These are phyloP conservation scores for Muschampia plurimacula DNA, from an alignment of 2,888 invertebrate genomes.

Conservation along the genomic window DNA sequence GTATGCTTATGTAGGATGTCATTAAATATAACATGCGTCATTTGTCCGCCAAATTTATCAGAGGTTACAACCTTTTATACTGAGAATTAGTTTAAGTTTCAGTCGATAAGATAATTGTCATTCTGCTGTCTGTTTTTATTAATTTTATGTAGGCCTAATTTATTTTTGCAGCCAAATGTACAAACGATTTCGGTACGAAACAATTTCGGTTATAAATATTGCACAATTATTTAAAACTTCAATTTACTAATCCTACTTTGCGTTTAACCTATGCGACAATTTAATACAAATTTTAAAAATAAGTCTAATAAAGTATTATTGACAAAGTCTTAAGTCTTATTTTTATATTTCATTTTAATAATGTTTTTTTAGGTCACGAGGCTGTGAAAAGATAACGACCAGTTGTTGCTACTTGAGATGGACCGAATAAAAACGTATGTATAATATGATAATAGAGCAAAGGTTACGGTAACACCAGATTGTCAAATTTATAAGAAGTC, in stretches of 20 bases:
- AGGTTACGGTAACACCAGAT: slow-evolving; percentile 82
- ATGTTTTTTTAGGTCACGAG: slow-evolving; percentile 81
- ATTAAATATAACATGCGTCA: slow-evolving; percentile 40
- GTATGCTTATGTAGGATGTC: slow-evolving; percentile 15
- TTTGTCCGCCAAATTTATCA: slow-evolving; percentile 64
- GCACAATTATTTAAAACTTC: neutral
- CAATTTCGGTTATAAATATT: neutral
- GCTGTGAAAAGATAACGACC: slow-evolving; percentile 73
- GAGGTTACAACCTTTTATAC: slow-evolving; percentile 69
- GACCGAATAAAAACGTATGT: slow-evolving; percentile 75
- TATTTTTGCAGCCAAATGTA: neutral
- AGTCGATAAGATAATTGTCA: slow-evolving; percentile 57
- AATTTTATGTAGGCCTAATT: slow-evolving; percentile 1
- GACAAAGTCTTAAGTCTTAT: neutral
- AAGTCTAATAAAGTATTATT: neutral
- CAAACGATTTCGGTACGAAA: too few relatives aligned
- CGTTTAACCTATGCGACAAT: neutral
- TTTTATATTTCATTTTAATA: slow-evolving; percentile 20
- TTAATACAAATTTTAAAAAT: neutral
- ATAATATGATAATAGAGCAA: slow-evolving; percentile 76
- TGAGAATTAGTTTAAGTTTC: slow-evolving; percentile 66
- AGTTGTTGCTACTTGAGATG: slow-evolving; percentile 76
- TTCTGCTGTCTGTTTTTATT: slow-evolving; percentile 12
- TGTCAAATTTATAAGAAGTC: slow-evolving; percentile 55
- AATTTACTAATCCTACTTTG: neutral